Base-by-base conservation (phyloP, 1,140 invertebrate genomes). In the Halictus rubicundus region DNA sequence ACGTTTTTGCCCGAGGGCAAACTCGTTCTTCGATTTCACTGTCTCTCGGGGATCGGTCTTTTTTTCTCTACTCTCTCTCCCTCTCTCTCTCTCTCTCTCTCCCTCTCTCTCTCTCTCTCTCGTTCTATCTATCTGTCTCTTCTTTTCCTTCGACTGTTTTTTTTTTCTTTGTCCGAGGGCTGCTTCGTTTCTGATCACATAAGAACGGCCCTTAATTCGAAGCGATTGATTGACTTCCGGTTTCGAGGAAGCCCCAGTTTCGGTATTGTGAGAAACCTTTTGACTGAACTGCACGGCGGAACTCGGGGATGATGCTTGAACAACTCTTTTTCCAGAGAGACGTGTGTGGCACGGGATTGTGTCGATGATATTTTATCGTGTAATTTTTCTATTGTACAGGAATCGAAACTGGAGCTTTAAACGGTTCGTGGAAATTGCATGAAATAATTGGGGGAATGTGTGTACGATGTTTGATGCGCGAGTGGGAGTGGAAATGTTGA, bases 151-250 rank as follows among this genome's bases (percentile, higher is more conserved):
- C 14, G 3, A 3, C 19, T 21, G 0, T 21, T 7, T 2, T 16
- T 52, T 21, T 16, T 6, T 19, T 21, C 5, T 52, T 57, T 57
- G 2, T 57, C 9, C 10, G 4, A 10, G 54, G 54, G 63, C 21
- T 42, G 21, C 63, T 23, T 65, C 19, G 63, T 65, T 19, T 37
- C 21, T 42, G 63, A 19, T n/a, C 54, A 5, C 37, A 5, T 61
- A 61, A 65, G 10, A 65, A 42, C 39, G 37, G 37, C 39, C 63
- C n/a, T 42, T 23, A 23, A 65, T 65, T 42, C 54, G 54, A 9
- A 57, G 54, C 54, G 54, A 57, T n/a, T 57, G 54, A 57, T 57
- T 57, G 54, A 57, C 54, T 57, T n/a, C 54, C 54, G 54, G n/a
- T n/a, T n/a, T 57, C 54, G 19, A 57, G 21, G 21, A 9, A 57